Evolutionary conservation across 2,888 invertebrate genomes (phyloP).

Genomic region (Drosophila pullipes): DNA sequence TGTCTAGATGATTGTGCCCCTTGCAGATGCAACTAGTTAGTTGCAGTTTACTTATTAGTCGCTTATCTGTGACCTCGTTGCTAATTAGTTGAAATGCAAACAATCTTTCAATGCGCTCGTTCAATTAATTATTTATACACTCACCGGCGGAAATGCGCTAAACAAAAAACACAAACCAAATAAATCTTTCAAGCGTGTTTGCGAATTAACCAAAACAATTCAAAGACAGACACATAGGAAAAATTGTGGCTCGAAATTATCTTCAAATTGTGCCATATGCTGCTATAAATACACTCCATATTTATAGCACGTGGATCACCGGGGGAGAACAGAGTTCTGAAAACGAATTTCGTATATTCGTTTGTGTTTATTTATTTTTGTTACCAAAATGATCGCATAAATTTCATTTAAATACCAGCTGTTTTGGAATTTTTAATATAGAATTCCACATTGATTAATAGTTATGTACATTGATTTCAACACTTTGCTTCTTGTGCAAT

Average conservation of each 20-base stretch:
- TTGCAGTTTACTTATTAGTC: slow-evolving; percentile 15
- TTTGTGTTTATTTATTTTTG: neutral
- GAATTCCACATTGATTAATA: slow-evolving; percentile 10
- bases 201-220: slow-evolving; percentile 39
- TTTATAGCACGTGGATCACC: slow-evolving; percentile 28
- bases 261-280: slow-evolving; percentile 42
- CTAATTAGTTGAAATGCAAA: slow-evolving; percentile 45
- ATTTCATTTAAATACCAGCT: slow-evolving; percentile 17
- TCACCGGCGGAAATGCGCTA: slow-evolving; percentile 33
- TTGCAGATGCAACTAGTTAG: slow-evolving; percentile 43
- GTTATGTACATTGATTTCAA: slow-evolving; percentile 62
- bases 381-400: slow-evolving; percentile 4
- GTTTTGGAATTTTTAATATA: slow-evolving; percentile 6
- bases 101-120: slow-evolving; percentile 31
- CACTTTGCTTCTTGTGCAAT: slow-evolving; percentile 55
- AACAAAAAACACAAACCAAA: slow-evolving; percentile 23
- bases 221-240: slow-evolving; percentile 9
- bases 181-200: slow-evolving; percentile 58
- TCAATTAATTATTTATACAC: slow-evolving; percentile 43
- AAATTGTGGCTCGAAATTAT: slow-evolving; percentile 13
- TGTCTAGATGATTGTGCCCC: neutral
- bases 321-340: neutral
- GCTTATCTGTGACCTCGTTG: slow-evolving; percentile 37
- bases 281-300: slow-evolving; percentile 51
- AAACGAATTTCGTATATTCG: slow-evolving; percentile 2